Evolutionary conservation across 2,797 vertebrate genomes (phyloP), one percentile per base, ranked within the genome.

Genomic region (Xenops minutus): DNA sequence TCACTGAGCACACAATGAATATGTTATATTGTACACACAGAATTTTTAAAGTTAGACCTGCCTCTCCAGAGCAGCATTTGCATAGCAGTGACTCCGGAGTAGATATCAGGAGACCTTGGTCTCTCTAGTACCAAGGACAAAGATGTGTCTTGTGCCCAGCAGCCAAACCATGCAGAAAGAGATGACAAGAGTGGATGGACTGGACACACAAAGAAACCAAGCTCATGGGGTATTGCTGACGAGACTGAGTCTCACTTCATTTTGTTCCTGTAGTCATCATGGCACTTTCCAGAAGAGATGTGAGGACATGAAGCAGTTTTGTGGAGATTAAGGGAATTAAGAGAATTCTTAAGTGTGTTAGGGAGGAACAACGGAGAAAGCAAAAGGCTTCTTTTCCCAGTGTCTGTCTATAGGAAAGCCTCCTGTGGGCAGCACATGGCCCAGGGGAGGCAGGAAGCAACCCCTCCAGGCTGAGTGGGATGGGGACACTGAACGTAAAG

Each of bases 221-320:
- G 8, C 16, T 41, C 43, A 32, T 23, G 12, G 73, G 66, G 18
- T 1, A 9, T 0, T 21, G 24, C 46, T n/a, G 36, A 61, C 0
- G 1, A 39, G 39, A 58, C 13, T 1, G 9, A 48, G 27, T 77
- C 19, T 10, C 36, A 10, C 3, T 8, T 29, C 21, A 6, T 49
- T 39, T 34, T 30, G 12, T 19, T 48, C 39, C 55, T 19, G 13
- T 2, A 43, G 68, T 5, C 18, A 69, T 22, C 39, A 27, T 26
- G 59, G 55, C 9, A 12, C 34, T 29, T 69, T 49, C 24, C 54
- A 61, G 44, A 34, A 59, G 37, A 54, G 41, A 44, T 43, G 14
- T 34, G 34, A 78, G 36, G 13, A 68, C 0, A 6, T 8, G 44
- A 80, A 78, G 29, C 74, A 74, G 23, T 84, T 93, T 51, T 71